A percentile compares a stretch with the other conserved stretches of the same genome.
Evolutionary conservation across 1,140 invertebrate genomes (phyloP).

Genomic region (Periplaneta americana): DNA sequence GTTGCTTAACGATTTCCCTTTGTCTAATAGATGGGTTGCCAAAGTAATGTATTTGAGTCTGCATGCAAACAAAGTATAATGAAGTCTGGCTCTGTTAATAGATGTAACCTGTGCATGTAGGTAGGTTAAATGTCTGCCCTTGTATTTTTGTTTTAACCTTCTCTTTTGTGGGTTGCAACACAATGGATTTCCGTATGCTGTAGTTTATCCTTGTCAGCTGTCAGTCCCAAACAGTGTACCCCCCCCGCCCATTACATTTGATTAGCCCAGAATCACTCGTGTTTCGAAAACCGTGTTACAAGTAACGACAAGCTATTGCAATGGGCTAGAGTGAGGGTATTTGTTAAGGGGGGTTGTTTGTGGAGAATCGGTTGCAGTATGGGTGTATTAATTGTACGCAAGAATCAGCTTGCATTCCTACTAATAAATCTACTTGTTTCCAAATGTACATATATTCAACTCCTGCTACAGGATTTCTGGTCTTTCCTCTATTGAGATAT

Average conservation of each 20-base stretch:
- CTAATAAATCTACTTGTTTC: not conserved
- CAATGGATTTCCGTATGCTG: not conserved
- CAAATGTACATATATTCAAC: not conserved
- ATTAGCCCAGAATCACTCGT: not conserved
- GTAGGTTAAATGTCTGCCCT: not conserved
- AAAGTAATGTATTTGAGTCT: no score
- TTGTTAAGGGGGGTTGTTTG: not conserved
- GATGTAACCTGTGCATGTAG: no score
- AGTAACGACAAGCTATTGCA: not conserved
- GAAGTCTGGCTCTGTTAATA: no score
- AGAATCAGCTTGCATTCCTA: no score
- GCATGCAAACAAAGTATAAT: no score
- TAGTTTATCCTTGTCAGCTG: not conserved
- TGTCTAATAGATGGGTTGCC: no score
- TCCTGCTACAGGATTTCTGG: not conserved
- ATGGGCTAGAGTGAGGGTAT: not conserved
- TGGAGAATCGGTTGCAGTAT: not conserved
- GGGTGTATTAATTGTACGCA: not conserved
- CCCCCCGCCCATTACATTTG: not conserved
- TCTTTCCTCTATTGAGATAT: not conserved
- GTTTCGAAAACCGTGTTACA: not conserved
- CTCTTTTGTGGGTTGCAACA: not conserved
- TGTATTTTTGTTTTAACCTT: not conserved
- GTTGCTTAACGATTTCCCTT: no score
- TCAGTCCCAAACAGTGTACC: no score